Percentiles rank a stretch among this genome's conserved stretches.
These are phyloP conservation scores for Columba guinea DNA, from an alignment of 2,797 vertebrate species.

Conservation along the genomic window DNA sequence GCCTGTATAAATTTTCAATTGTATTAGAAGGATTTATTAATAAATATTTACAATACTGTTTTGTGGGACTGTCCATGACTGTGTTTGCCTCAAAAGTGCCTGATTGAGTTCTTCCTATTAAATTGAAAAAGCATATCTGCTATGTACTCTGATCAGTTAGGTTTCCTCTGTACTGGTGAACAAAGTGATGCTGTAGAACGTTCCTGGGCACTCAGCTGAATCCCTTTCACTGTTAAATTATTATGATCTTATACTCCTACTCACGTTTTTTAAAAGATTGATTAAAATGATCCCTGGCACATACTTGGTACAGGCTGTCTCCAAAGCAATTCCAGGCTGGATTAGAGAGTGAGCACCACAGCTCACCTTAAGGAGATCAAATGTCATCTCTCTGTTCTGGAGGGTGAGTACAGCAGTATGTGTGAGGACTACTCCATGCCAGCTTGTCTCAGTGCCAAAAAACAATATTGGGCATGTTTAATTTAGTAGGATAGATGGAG, in stretches of 20 bases:
- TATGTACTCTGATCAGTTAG: not conserved
- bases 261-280: not conserved
- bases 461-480: not conserved
- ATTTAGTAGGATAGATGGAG: conserved; percentile 15
- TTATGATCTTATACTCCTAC: not conserved
- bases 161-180: not conserved
- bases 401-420: not conserved
- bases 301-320: not conserved
- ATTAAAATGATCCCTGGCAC: not conserved
- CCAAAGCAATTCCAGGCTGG: not conserved
- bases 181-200: not conserved
- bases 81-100: not conserved
- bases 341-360: not conserved
- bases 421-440: not conserved
- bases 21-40: not conserved
- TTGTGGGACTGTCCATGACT: not conserved
- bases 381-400: not conserved
- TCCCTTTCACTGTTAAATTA: not conserved
- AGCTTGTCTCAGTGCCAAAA: not conserved
- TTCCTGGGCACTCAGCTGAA: not conserved
- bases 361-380: not conserved
- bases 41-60: not conserved
- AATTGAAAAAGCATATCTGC: not conserved
- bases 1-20: not conserved
- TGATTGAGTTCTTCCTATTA: not conserved